Evolutionary conservation across 2,797 vertebrate genomes (phyloP), one percentile per base, ranked within the genome.

Genomic region (Pogonophryne albipinna): DNA sequence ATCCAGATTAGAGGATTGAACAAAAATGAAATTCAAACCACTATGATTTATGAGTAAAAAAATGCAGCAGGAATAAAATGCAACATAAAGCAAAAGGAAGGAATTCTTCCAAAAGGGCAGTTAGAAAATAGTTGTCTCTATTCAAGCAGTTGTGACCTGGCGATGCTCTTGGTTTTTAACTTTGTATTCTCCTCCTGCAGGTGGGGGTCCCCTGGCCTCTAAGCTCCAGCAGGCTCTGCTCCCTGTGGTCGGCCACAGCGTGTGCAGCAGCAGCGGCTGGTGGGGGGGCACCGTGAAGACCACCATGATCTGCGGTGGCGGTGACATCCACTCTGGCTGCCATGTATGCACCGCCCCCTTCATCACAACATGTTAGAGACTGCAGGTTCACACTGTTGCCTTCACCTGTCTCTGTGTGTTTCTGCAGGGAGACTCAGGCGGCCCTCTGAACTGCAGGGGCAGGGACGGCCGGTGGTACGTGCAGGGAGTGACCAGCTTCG

Each of bases 221-320:
- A 91, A 87, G 60, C 91, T 95, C 17, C 95, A 95, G 85, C 88
- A 94, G 82, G 94, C 93, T 0, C 38, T 91, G 16, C 80, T 95
- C 8, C 95, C 94, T 0, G 90, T 92, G 45, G 93, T 94, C 41
- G 90, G 89, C 60, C 47, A 94, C 0, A 6, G 14, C 0, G 74
- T 82, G 17, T 95, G 94, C 83, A 89, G 77, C 31, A 51, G 11
- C 47, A 34, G 13, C 15, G 41, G 66, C 74, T 95, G 93, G 92
- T 95, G 94, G 94, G 89, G 94, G 3, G 10, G 5, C 16, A 1
- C 1, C 0, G 80, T 95, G 76, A 91, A 57, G 47, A 6, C 0
- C 1, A 91, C 66, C 38, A 95, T 95, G 95, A 83, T 95, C 45
- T 95, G 95, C 0, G 94, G 87, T 0, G 94, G 94, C 0, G 94